phyloP scores from a whole-genome alignment of 2,113 vertebrate genomes.

The Murina feae region DNA sequence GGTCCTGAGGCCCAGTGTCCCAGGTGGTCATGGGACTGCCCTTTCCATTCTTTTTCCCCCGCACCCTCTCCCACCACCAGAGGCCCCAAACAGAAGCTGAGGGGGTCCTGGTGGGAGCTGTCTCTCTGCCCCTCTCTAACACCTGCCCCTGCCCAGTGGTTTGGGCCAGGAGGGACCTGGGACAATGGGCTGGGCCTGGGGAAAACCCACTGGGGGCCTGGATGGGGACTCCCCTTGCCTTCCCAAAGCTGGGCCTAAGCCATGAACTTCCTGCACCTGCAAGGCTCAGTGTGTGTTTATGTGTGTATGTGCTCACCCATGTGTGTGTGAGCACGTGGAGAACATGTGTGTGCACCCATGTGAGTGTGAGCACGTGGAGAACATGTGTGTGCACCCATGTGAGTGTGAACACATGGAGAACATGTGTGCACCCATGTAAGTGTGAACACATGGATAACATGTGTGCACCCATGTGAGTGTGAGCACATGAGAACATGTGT shows the following conservation, averaged over 20 bases:
- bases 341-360: too few species aligned
- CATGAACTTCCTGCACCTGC: background rate
- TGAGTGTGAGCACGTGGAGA: background rate
- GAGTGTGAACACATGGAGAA: too few species aligned
- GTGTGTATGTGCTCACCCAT: background rate
- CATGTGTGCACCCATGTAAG: too few species aligned
- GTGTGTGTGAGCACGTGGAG: too few species aligned
- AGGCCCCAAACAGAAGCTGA: too few species aligned
- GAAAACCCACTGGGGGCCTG: background rate
- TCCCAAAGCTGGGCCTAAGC: background rate
- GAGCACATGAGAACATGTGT: background rate
- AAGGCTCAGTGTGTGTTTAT: background rate
- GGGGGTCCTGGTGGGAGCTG: background rate
- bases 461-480: too few species aligned
- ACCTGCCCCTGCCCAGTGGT: accelerated
- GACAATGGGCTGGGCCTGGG: background rate
- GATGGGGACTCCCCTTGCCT: background rate
- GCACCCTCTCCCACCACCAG: background rate
- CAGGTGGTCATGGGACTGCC: too few species aligned
- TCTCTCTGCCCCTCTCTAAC: background rate
- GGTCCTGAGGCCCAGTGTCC: background rate
- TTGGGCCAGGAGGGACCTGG: background rate
- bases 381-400: background rate
- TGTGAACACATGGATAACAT: too few species aligned
- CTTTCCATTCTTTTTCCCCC: background rate